A percentile compares a stretch with the other conserved stretches of the same genome.
Conservation (phyloP, 2,797 vertebrate genomes). For the Ispidina picta region DNA sequence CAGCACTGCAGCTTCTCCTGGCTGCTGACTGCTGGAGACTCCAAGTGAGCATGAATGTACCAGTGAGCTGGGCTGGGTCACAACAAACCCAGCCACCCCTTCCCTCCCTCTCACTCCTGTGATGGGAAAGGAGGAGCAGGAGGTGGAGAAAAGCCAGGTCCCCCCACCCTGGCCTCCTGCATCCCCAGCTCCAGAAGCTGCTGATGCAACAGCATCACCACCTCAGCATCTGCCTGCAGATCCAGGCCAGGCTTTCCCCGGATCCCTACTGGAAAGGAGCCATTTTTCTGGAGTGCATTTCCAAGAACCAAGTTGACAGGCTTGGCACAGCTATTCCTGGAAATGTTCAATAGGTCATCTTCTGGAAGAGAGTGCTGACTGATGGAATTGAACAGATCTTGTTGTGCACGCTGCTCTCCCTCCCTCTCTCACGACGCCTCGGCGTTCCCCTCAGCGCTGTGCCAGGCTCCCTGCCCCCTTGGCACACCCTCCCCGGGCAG, state of each 20-base stretch:
- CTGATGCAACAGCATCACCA: neutral
- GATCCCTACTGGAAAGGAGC: conserved; percentile 78
- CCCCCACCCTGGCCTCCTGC: rapidly evolving
- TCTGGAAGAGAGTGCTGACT: conserved; percentile 78
- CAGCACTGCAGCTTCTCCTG: neutral
- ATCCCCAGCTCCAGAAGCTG: neutral
- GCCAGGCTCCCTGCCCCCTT: too few species aligned
- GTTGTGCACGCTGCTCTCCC: neutral
- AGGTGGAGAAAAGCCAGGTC: neutral
- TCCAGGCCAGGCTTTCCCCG: conserved; percentile 81
- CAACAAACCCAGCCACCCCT: neutral
- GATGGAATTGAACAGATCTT: conserved; percentile 75
- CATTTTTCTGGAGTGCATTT: conserved; percentile 83
- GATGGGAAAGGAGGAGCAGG: neutral
- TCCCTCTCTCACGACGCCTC: too few species aligned
- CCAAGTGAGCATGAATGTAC: neutral
- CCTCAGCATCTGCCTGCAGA: conserved; percentile 3
- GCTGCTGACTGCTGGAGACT: neutral
- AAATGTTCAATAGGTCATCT: conserved; percentile 88
- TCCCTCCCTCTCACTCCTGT: neutral
- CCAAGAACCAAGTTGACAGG: conserved; percentile 87
- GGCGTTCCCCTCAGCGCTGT: too few species aligned
- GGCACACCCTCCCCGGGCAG: too few species aligned
- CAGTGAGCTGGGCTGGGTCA: neutral
- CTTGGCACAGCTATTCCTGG: conserved; percentile 84